These are phyloP conservation scores for Artibeus jamaicensis DNA, from an alignment of 2,797 vertebrate species.

Conservation along the genomic window DNA sequence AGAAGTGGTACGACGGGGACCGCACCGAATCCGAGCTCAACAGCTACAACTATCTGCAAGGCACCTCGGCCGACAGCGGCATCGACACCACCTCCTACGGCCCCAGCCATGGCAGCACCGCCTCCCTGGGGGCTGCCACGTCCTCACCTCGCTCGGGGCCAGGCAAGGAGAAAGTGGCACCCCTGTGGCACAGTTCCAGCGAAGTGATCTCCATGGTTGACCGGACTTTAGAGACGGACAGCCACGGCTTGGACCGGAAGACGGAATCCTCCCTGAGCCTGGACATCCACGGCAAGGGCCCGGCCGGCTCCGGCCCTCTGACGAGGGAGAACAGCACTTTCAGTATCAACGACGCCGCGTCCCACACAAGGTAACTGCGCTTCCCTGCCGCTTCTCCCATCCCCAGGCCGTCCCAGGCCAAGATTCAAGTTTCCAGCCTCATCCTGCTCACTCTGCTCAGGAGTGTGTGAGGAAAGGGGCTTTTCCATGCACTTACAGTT, in stretches of 20 bases:
- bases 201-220: conserved; percentile 85
- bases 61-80: conserved; percentile 91
- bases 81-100: conserved; percentile 93
- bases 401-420: neutral
- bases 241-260: conserved; percentile 84
- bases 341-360: conserved; percentile 88
- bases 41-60: conserved; percentile 94
- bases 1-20: conserved; percentile 96
- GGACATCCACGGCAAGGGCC: conserved; percentile 88
- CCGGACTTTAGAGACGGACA: conserved; percentile 83
- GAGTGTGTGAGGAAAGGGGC: neutral
- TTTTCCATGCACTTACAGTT: neutral
- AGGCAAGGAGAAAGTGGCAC: conserved; percentile 88
- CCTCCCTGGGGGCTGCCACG: conserved; percentile 87
- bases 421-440: too few relatives aligned
- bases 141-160: conserved; percentile 83
- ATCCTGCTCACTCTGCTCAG: fast-evolving
- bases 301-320: conserved; percentile 85
- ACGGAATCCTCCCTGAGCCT: conserved; percentile 84
- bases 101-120: conserved; percentile 89
- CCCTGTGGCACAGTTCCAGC: conserved; percentile 91
- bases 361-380: conserved; percentile 90
- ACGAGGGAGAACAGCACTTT: conserved; percentile 88
- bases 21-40: conserved; percentile 90
- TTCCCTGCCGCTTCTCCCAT: fast-evolving